Percentiles rank a stretch among this genome's conserved stretches.
Evolutionary conservation across 2,113 vertebrate species (phyloP).

Genomic region (Percopsis transmontana): DNA sequence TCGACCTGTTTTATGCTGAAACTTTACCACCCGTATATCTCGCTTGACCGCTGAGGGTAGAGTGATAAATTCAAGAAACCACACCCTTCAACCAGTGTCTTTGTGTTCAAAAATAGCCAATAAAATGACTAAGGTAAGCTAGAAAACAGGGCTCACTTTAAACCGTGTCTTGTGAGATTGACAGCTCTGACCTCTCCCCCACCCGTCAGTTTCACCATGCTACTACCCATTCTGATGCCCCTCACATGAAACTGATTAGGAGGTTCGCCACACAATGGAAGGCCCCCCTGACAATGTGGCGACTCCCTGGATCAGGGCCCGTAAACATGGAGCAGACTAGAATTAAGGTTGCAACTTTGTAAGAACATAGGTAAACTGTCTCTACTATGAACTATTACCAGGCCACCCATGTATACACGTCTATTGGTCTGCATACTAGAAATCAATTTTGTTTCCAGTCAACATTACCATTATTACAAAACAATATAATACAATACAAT

Average conservation of each 20-base stretch:
- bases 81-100: background rate
- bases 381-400: background rate
- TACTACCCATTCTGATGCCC: conserved; percentile 52
- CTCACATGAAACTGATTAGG: conserved; percentile 72
- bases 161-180: background rate
- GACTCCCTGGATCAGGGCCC: conserved; percentile 23
- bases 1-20: conserved; percentile 25
- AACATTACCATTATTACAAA: too few species aligned
- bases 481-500: too few species aligned
- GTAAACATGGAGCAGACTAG: too few species aligned
- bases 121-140: background rate
- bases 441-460: conserved; percentile 60
- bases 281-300: conserved; percentile 19
- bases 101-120: background rate
- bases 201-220: conserved; percentile 29
- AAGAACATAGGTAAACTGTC: too few species aligned
- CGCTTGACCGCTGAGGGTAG: conserved; percentile 13
- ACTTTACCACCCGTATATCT: conserved; percentile 1
- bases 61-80: conserved; percentile 15
- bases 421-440: conserved; percentile 4
- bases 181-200: conserved; percentile 7
- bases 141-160: too few species aligned
- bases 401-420: background rate
- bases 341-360: too few species aligned
- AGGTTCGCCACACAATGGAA: conserved; percentile 38